These are phyloP conservation scores for Ammodramus savannarum DNA, from an alignment of 2,113 vertebrate species.

Conservation along the genomic window DNA sequence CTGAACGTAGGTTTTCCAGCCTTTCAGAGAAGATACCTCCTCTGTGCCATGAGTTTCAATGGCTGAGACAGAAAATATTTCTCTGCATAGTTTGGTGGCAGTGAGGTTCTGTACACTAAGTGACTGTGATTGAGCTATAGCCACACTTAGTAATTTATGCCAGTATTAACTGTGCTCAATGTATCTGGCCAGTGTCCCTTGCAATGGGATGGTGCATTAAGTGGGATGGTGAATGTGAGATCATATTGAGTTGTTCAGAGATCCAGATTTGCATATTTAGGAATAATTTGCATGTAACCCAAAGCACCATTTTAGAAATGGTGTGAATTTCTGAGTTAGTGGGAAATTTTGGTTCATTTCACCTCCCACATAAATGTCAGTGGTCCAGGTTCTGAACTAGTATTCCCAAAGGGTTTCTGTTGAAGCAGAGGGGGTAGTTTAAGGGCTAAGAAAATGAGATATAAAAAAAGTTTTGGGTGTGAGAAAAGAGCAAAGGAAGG, in stretches of 20 bases:
- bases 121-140: background rate
- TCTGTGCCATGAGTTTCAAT: background rate
- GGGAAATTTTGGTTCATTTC: slow-evolving; percentile 8
- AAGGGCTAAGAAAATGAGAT: background rate
- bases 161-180: background rate
- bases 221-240: background rate
- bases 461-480: background rate
- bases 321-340: background rate
- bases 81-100: background rate
- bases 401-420: background rate
- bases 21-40: background rate
- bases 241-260: background rate
- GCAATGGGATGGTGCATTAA: background rate
- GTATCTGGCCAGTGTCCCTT: slow-evolving; percentile 5
- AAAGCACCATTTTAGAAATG: slow-evolving; percentile 2
- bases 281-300: background rate
- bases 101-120: background rate
- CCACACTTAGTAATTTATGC: background rate
- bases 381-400: background rate
- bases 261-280: slow-evolving; percentile 4
- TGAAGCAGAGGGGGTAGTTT: background rate
- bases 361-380: background rate
- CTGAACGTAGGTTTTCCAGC: background rate
- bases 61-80: background rate
- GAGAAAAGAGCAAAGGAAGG: background rate